Percentiles rank a stretch among this genome's conserved stretches.
Evolutionary conservation across 2,888 invertebrate genomes (phyloP).

Genomic region (Anagyrus pseudococci): DNA sequence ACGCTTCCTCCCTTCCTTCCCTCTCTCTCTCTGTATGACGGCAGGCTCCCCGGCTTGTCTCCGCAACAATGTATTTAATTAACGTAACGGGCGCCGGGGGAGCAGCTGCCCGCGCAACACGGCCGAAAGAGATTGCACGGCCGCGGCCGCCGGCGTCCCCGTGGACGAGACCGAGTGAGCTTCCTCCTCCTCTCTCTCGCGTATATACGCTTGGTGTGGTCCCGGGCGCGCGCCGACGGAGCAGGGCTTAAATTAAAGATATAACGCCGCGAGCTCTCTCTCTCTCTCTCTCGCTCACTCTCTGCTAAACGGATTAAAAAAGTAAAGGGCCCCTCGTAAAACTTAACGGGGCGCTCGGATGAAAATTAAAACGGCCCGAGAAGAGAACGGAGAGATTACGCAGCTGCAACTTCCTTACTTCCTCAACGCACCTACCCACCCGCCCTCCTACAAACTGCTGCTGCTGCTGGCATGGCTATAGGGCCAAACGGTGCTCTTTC

Average conservation of each 20-base stretch:
- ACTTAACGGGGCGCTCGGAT: slow-evolving; percentile 57
- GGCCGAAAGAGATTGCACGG: slow-evolving; percentile 32
- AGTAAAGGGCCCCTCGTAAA: slow-evolving; percentile 59
- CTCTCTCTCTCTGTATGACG: not conserved
- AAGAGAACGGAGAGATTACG: not conserved
- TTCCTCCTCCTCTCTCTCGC: no score
- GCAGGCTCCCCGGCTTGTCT: slow-evolving; percentile 52
- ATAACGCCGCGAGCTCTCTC: not conserved
- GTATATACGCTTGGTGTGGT: no score
- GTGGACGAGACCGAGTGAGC: slow-evolving; percentile 9
- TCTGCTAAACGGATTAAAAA: slow-evolving; percentile 58
- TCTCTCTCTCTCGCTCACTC: not conserved
- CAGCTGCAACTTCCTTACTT: not conserved
- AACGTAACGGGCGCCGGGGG: slow-evolving; percentile 52
- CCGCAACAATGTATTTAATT: slow-evolving; percentile 63
- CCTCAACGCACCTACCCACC: not conserved
- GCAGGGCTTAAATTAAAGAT: slow-evolving; percentile 31
- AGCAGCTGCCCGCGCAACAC: slow-evolving; percentile 1
- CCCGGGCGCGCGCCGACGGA: not conserved
- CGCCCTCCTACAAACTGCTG: not conserved
- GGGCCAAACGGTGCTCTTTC: not conserved
- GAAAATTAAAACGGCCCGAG: slow-evolving; percentile 56
- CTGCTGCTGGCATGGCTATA: no score
- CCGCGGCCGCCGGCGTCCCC: not conserved
- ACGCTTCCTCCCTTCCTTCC: no score